A percentile compares a stretch with the other conserved stretches of the same genome.
These are phyloP conservation scores for Drosophila antonietae DNA, from an alignment of 2,888 invertebrate species.

Conservation along the genomic window DNA sequence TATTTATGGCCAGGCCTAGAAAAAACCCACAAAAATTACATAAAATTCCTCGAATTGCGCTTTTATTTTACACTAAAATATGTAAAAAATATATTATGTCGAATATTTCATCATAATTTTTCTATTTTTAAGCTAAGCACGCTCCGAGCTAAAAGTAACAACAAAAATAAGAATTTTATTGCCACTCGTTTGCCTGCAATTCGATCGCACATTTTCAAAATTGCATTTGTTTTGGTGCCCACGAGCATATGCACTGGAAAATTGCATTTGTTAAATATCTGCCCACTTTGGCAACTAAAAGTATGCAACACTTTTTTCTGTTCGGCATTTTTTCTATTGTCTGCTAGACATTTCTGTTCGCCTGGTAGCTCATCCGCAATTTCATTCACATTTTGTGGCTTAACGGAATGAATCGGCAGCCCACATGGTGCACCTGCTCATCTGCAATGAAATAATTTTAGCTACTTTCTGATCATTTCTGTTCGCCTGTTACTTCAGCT, in stretches of 20 bases:
- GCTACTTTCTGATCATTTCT: slow-evolving; percentile 6
- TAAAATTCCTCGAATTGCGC: neutral
- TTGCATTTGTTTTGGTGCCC: slow-evolving; percentile 1
- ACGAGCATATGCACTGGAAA: neutral
- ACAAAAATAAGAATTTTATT: neutral
- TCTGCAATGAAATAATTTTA: neutral
- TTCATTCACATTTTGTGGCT: neutral
- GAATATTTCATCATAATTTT: neutral
- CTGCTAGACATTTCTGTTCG: neutral
- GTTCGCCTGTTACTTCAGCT: slow-evolving; percentile 4
- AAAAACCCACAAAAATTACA: neutral
- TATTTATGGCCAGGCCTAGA: neutral
- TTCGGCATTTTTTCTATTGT: neutral
- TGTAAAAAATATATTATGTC: neutral
- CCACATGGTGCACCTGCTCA: neutral
- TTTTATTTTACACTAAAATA: neutral
- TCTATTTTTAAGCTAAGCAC: neutral
- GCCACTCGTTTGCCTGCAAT: neutral
- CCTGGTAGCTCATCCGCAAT: neutral
- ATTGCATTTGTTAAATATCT: neutral
- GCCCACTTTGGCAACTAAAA: slow-evolving; percentile 1
- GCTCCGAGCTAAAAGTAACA: neutral
- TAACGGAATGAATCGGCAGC: neutral
- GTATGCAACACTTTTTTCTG: slow-evolving; percentile 4
- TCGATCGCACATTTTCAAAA: neutral